phyloP scores from a whole-genome alignment of 2,888 invertebrate genomes.

The Hetaerina titia region DNA sequence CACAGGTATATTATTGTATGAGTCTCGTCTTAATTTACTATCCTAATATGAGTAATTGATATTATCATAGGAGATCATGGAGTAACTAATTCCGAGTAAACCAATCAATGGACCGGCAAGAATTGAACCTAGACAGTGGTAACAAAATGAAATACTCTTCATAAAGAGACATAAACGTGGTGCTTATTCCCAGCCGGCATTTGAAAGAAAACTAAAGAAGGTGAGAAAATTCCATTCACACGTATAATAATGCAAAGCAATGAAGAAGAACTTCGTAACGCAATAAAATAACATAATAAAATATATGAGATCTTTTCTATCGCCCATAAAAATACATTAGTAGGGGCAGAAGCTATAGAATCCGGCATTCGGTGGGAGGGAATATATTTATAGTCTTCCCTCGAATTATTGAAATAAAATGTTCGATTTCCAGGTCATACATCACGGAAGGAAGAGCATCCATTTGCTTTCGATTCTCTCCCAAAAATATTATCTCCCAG shows the following conservation, averaged over 20 bases:
- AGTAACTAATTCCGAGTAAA: background rate
- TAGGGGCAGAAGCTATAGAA: background rate
- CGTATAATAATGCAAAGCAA: background rate
- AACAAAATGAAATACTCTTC: background rate
- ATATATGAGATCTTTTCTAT: background rate
- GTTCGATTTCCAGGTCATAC: too few relatives aligned
- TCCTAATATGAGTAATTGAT: background rate
- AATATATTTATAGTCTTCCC: background rate
- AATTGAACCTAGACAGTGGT: background rate
- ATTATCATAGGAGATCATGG: background rate
- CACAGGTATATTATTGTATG: background rate
- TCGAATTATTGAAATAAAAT: background rate
- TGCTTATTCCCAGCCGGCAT: background rate
- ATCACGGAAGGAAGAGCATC: too few relatives aligned
- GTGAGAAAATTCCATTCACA: conserved; percentile 5
- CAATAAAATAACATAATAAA: background rate
- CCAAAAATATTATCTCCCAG: background rate
- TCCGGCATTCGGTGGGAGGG: background rate
- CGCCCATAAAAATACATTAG: background rate
- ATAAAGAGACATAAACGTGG: background rate
- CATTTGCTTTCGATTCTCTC: background rate
- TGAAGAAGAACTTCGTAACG: background rate
- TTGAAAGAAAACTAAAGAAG: background rate
- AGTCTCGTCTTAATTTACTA: background rate
- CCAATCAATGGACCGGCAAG: background rate